These are phyloP conservation scores for Cydia fagiglandana DNA, from an alignment of 1,140 invertebrate genomes.

Conservation along the genomic window DNA sequence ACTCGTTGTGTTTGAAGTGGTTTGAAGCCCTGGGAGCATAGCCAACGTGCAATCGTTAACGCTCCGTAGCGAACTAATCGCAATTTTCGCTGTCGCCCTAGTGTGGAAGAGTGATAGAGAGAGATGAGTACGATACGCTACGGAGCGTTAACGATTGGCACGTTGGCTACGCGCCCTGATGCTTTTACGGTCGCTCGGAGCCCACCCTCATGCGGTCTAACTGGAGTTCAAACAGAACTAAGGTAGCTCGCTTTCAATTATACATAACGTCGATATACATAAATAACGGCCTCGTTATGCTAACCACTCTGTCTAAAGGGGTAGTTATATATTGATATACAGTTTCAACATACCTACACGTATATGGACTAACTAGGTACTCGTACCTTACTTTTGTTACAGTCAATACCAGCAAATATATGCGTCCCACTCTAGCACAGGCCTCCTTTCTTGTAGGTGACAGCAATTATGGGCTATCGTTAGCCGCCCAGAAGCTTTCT, in stretches of 20 bases:
- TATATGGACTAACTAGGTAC: not conserved
- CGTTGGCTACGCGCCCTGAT: not conserved
- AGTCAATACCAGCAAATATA: no score
- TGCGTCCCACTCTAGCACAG: no score
- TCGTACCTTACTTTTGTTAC: no score
- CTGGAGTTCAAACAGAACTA: constrained; percentile 28
- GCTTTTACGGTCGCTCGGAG: not conserved
- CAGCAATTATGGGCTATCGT: no score
- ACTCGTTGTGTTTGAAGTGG: constrained; percentile 2
- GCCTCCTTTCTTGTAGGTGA: no score
- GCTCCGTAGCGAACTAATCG: no score
- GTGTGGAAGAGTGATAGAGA: no score
- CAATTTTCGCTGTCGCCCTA: no score
- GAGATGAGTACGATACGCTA: no score
- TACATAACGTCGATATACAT: constrained; percentile 22
- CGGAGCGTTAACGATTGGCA: no score
- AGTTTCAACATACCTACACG: not conserved
- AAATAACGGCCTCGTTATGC: constrained; percentile 21
- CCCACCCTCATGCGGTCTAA: constrained; percentile 17
- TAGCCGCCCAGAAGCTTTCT: no score
- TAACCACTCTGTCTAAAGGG: constrained; percentile 3
- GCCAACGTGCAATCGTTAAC: no score
- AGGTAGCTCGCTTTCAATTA: constrained; percentile 23
- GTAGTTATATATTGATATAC: not conserved
- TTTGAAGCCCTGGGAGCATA: not conserved